Evolutionary conservation across 2,113 vertebrate genomes (phyloP).

Genomic region (Corvus cornix): DNA sequence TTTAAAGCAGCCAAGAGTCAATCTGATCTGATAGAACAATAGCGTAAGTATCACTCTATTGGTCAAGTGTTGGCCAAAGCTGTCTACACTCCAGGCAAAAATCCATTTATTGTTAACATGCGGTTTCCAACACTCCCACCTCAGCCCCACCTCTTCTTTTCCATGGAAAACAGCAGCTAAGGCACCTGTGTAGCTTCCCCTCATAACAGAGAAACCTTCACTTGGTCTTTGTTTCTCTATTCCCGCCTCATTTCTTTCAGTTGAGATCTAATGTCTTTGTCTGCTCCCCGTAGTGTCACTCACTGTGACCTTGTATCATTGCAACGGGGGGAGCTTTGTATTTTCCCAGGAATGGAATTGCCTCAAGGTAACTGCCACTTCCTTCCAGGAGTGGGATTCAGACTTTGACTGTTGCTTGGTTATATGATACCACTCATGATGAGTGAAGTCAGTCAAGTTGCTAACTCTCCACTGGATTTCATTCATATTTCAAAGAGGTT

Average conservation of each 20-base stretch:
- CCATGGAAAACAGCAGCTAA: not conserved
- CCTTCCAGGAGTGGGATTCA: not conserved
- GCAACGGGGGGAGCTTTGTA: not conserved
- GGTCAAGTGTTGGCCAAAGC: not conserved
- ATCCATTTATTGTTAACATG: not conserved
- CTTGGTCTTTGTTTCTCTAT: not conserved
- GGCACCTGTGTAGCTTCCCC: not conserved
- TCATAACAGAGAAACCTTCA: not conserved
- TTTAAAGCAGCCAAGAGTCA: not conserved
- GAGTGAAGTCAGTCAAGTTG: not conserved
- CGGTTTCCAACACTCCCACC: not conserved
- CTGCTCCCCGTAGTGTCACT: not conserved
- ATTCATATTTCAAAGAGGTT: slow-evolving; percentile 20
- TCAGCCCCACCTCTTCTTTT: not conserved
- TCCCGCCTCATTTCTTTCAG: not conserved
- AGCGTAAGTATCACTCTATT: not conserved
- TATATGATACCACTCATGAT: not conserved
- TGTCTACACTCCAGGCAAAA: not conserved
- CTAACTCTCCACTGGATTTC: slow-evolving; percentile 1
- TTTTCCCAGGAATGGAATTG: not conserved
- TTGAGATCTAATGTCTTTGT: not conserved
- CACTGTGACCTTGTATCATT: not conserved
- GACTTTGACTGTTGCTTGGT: not conserved
- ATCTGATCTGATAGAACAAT: not conserved
- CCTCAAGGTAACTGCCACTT: slow-evolving; percentile 9